A percentile compares a stretch with the other conserved stretches of the same genome.
Evolutionary conservation across 2,797 vertebrate genomes (phyloP).

Genomic region (Percopsis omiscomaycus): DNA sequence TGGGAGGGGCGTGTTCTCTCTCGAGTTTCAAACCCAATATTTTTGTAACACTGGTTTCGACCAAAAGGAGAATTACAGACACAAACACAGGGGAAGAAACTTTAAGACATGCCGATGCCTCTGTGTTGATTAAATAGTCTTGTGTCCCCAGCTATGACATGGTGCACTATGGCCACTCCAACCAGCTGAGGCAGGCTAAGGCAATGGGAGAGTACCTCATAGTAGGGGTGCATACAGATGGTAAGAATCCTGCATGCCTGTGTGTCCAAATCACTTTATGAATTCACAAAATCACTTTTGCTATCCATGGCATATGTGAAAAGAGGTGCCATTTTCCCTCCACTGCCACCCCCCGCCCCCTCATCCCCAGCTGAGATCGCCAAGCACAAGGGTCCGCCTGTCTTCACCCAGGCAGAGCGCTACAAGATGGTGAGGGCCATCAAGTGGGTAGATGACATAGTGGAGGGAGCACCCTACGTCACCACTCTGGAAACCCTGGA

Average conservation of each 20-base stretch:
- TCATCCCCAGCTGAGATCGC: slow-evolving; percentile 86
- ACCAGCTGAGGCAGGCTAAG: slow-evolving; percentile 95
- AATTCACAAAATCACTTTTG: neutral
- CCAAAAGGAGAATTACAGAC: no score
- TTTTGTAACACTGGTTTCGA: no score
- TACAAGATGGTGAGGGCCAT: slow-evolving; percentile 97
- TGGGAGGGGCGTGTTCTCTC: no score
- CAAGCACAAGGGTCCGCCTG: slow-evolving; percentile 96
- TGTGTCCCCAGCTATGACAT: slow-evolving; percentile 89
- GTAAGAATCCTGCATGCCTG: slow-evolving; percentile 64
- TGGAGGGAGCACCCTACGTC: slow-evolving; percentile 93
- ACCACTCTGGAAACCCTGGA: slow-evolving; percentile 94
- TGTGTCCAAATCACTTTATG: neutral
- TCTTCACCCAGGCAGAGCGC: slow-evolving; percentile 94
- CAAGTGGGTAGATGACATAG: slow-evolving; percentile 98
- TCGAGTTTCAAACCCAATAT: no score
- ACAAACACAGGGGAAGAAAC: neutral
- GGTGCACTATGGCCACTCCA: slow-evolving; percentile 99
- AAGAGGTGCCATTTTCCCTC: neutral
- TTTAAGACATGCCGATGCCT: neutral
- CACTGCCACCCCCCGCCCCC: neutral
- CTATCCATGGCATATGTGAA: no score
- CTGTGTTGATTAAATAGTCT: neutral
- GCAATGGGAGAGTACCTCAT: slow-evolving; percentile 94
- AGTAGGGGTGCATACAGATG: slow-evolving; percentile 94